These are phyloP conservation scores for Zosterops hypoxanthus DNA, from an alignment of 2,113 vertebrate genomes.

Conservation along the genomic window DNA sequence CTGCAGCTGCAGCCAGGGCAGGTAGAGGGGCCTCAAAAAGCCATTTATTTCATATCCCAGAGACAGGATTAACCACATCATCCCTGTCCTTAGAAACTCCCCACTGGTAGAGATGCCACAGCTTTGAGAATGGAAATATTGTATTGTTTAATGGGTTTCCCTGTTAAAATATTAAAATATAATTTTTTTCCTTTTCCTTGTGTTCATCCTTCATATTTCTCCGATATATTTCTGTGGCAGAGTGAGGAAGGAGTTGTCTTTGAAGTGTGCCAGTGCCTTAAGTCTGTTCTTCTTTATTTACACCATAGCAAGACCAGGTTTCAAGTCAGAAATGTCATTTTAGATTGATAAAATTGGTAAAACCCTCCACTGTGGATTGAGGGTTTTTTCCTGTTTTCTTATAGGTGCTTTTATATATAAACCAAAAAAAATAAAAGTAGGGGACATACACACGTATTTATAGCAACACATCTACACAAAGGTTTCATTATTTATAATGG, in stretches of 20 bases:
- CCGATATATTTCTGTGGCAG: background rate
- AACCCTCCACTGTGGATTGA: background rate
- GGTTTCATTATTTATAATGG: background rate
- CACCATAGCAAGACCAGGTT: background rate
- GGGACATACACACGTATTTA: background rate
- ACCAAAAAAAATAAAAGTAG: background rate
- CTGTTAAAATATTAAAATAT: background rate
- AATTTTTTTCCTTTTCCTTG: background rate
- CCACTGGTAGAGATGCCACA: background rate
- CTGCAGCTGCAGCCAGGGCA: background rate
- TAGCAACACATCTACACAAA: background rate
- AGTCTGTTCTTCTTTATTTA: background rate
- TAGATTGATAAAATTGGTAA: background rate
- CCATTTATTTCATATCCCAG: background rate
- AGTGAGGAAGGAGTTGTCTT: accelerated
- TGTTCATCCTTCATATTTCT: background rate
- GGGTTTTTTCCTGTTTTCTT: background rate
- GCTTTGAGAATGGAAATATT: background rate
- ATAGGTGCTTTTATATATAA: accelerated
- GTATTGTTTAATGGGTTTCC: background rate
- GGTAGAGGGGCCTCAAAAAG: background rate
- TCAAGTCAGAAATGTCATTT: background rate
- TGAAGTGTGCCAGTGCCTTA: background rate
- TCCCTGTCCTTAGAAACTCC: background rate
- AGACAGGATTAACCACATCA: background rate